Conservation (phyloP, 92 coral and sea anemone genomes). For the Metridium senile region DNA sequence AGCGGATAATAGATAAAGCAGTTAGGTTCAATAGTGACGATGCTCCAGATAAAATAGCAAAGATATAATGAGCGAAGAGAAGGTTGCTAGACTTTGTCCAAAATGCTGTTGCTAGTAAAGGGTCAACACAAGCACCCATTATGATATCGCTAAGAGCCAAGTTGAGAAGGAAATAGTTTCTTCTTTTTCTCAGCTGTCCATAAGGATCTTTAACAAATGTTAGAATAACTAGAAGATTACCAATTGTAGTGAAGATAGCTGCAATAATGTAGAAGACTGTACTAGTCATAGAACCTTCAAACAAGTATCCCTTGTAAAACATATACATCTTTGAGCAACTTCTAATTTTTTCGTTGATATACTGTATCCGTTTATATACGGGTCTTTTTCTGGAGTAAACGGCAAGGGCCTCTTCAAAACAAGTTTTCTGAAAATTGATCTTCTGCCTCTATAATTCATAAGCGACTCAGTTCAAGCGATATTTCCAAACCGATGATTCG, state of each 20-base stretch:
- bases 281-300: slow-evolving; percentile 45
- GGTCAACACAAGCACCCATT: slow-evolving; percentile 75
- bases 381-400: too few relatives aligned
- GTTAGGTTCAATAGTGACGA: slow-evolving; percentile 71
- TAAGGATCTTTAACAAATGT: slow-evolving; percentile 71
- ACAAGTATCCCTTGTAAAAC: slow-evolving; percentile 80
- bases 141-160: slow-evolving; percentile 70
- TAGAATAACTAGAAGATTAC: slow-evolving; percentile 52
- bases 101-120: slow-evolving; percentile 57
- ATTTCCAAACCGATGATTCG: too few relatives aligned
- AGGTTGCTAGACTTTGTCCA: slow-evolving; percentile 54
- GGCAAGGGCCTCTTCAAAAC: too few relatives aligned
- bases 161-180: slow-evolving; percentile 62
- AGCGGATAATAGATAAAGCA: slow-evolving; percentile 69
- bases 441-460: too few relatives aligned
- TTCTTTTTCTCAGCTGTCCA: slow-evolving; percentile 51
- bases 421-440: too few relatives aligned
- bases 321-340: too few relatives aligned
- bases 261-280: slow-evolving; percentile 42
- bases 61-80: slow-evolving; percentile 65
- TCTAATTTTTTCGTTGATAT: too few relatives aligned
- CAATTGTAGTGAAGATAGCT: slow-evolving; percentile 55
- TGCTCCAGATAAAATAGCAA: slow-evolving; percentile 71
- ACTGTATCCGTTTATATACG: too few relatives aligned
- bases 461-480: too few relatives aligned